Evolutionary conservation across 1,140 invertebrate species (phyloP), one percentile per base, ranked within the genome.

Genomic region (Drosophila chauvacae): DNA sequence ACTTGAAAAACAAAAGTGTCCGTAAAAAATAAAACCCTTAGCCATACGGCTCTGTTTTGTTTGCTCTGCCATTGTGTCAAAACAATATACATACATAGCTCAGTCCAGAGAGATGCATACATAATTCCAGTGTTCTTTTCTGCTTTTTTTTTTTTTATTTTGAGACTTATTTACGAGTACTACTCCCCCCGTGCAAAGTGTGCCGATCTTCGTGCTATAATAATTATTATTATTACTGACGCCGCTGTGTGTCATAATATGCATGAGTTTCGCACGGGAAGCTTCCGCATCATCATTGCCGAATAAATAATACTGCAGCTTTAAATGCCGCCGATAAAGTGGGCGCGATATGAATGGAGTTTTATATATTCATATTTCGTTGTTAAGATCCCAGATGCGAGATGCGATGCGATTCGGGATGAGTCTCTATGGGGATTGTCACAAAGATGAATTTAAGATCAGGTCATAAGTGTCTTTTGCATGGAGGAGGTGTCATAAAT

Each of bases 271-370:
- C 55, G 48, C 30, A 26, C 44, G 48, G 37, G 26, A 77, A 39
- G 50, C 73, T 77, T 77, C 74, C 74, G 74, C 74, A 77, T 77
- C 56, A 75, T 77, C 56, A 75, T 77, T 26, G 44, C 45, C 55
- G 28, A 76, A 76, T 63, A 68, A 68, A 50, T 50, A 68, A 63
- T 51, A 47, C 33, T 41, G 44, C 42, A 37, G 42, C 42, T 64
- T 57, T 41, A 48, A 64, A 37, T 74, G 37, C 42, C 41, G n/a
- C 28, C 48, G 28, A 50, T 44, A 51, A 76, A 76, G 53, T 66
- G 72, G 61, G 41, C 70, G 39, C 59, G 53, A 76, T 76, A 41
- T 76, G 71, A 76, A 76, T 76, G 60, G 53, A 76, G 69, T 72
- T 71, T 72, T 71, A 62, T 70, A 35, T 53, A 35, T 69, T 57